Evolutionary conservation across 2,888 invertebrate species (phyloP), one percentile per base, ranked within the genome.

Genomic region (Omphaloscelis lunosa): DNA sequence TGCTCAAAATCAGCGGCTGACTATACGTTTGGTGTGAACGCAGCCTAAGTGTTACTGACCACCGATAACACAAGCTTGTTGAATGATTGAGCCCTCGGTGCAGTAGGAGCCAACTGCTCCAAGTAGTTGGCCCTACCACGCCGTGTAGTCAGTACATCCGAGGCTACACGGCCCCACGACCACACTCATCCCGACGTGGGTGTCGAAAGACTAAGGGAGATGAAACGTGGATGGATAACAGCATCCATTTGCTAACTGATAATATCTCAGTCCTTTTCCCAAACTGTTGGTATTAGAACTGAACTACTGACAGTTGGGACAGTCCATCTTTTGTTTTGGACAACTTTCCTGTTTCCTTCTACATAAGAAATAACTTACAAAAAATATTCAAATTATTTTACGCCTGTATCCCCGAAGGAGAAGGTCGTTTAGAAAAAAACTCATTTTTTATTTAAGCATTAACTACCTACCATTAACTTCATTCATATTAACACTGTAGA

Each of bases 121-220:
- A 41, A 41, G 65, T 27, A 45, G 7, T 41, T 65, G 27, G 3
- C 27, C 41, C 41, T 65, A 41, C 65, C 27, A 27, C 20, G 20
- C 27, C 41, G 41, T 65, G 65, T 27, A 41, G 41, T 20, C 41
- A 20, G 41, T 65, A 41, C 65, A 65, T 65, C 20, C 41, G 7
- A 27, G 20, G 41, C 65, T 20, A 27, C 65, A 20, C 27, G 41
- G 65, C n/a, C 41, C 27, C 65, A 27, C 27, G 65, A 41, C 11
- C 41, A 65, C 65, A 41, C 27, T 27, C n/a, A 27, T 65, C 65
- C 65, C 20, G n/a, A 17, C 39, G 65, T 65, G 65, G 27, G 65
- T 27, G 63, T 65, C 41, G n/a, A 17, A 11, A 65, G 17, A 65
- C 65, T 65, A 17, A 41, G 65, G 41, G 27, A 65, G 11, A 17